A percentile compares a stretch with the other conserved stretches of the same genome.
These are phyloP conservation scores for Arothron firmamentum DNA, from an alignment of 2,113 vertebrate species.

Conservation along the genomic window DNA sequence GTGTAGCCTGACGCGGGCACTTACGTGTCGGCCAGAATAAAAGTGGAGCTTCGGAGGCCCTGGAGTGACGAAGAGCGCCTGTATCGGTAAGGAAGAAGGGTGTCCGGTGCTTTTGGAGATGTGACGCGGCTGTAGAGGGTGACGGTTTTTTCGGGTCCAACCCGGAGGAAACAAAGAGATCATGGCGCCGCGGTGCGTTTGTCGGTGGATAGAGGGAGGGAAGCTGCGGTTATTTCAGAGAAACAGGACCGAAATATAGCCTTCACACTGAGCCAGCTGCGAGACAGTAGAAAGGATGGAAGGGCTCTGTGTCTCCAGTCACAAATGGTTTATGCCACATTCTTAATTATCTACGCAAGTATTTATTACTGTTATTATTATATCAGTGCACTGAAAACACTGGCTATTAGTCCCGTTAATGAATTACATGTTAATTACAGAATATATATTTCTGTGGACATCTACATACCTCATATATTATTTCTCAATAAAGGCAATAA, in stretches of 20 bases:
- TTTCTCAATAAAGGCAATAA: not conserved
- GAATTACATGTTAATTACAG: no score
- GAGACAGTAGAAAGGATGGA: no score
- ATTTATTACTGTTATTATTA: conserved; percentile 3
- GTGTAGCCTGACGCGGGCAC: conserved; percentile 99
- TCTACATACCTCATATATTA: not conserved
- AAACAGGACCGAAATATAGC: not conserved
- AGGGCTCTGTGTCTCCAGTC: no score
- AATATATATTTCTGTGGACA: not conserved
- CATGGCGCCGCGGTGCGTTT: conserved; percentile 77
- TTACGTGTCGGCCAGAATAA: conserved; percentile 99
- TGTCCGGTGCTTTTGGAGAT: conserved; percentile 78
- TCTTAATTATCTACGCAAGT: not conserved
- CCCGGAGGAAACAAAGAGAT: conserved; percentile 77
- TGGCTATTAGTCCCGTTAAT: no score
- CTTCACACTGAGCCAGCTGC: not conserved
- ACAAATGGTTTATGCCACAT: no score
- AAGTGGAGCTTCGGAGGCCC: conserved; percentile 94
- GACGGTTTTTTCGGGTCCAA: conserved; percentile 65
- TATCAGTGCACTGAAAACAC: no score
- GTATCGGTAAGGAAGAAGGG: conserved; percentile 91
- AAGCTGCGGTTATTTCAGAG: conserved; percentile 59
- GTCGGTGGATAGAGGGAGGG: conserved; percentile 70
- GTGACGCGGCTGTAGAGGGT: conserved; percentile 56
- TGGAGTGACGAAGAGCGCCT: conserved; percentile 92